Evolutionary conservation across 2,113 vertebrate species (phyloP).

Genomic region (Pterocles gutturalis): DNA sequence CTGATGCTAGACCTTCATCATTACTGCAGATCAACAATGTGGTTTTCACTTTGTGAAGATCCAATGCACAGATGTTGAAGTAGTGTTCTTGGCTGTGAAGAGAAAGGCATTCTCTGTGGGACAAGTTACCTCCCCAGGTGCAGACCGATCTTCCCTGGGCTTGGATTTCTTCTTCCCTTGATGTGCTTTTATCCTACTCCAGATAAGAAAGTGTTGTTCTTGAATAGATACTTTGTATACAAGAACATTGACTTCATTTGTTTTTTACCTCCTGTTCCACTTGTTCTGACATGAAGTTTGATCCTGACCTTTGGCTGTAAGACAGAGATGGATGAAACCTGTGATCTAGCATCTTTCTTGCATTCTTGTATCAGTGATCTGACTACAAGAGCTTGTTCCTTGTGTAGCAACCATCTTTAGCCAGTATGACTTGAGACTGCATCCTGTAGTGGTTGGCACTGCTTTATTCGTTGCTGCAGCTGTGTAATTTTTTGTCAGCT

Average conservation of each 20-base stretch:
- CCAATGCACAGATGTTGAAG: background rate
- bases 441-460: background rate
- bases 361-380: background rate
- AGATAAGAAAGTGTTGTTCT: background rate
- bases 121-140: background rate
- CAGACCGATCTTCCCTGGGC: background rate
- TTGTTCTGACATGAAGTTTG: background rate
- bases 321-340: background rate
- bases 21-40: background rate
- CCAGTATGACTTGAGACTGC: background rate
- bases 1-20: background rate
- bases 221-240: background rate
- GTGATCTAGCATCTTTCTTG: background rate
- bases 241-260: background rate
- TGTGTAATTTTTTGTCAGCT: background rate
- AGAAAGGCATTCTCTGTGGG: background rate
- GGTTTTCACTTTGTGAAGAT: slow-evolving; percentile 11
- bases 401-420: background rate
- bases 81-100: background rate
- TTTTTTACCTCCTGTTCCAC: background rate
- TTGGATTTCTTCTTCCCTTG: background rate
- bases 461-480: background rate
- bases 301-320: background rate
- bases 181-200: background rate
- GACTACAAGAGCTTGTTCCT: background rate